These are phyloP conservation scores for Luperina testacea DNA, from an alignment of 2,888 invertebrate genomes.

Conservation along the genomic window DNA sequence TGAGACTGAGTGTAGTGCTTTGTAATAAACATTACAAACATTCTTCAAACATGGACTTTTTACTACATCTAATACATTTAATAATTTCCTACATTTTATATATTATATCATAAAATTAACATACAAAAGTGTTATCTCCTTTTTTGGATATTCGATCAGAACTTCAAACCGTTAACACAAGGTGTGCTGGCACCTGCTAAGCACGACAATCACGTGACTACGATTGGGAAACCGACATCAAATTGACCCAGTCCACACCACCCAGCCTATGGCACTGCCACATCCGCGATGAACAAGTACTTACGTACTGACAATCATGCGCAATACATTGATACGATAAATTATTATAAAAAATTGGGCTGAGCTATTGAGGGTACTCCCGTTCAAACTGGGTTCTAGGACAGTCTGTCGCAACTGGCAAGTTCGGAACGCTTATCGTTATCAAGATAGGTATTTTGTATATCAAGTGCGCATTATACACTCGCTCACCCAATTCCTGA, in stretches of 20 bases:
- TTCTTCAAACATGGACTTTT: neutral
- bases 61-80: neutral
- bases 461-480: constrained; percentile 77
- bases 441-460: constrained; percentile 75
- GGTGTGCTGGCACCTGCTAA: constrained; percentile 43
- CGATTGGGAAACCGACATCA: constrained; percentile 40
- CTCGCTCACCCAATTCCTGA: constrained; percentile 72
- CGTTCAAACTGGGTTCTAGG: constrained; percentile 87
- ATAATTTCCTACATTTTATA: neutral
- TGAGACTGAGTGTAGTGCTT: neutral
- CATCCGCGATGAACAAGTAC: constrained; percentile 51
- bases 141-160: constrained; percentile 14
- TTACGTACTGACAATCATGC: constrained; percentile 49
- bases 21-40: neutral
- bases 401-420: constrained; percentile 83
- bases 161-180: constrained; percentile 13
- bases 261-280: constrained; percentile 15
- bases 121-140: constrained; percentile 3
- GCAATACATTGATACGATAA: constrained; percentile 69
- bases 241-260: constrained; percentile 36
- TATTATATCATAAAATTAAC: neutral
- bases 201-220: constrained; percentile 21
- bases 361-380: constrained; percentile 83
- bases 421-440: constrained; percentile 77
- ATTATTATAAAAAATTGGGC: constrained; percentile 75